Conservation (phyloP, 64 coral and sea anemone genomes). For the Trachythela sp. region DNA sequence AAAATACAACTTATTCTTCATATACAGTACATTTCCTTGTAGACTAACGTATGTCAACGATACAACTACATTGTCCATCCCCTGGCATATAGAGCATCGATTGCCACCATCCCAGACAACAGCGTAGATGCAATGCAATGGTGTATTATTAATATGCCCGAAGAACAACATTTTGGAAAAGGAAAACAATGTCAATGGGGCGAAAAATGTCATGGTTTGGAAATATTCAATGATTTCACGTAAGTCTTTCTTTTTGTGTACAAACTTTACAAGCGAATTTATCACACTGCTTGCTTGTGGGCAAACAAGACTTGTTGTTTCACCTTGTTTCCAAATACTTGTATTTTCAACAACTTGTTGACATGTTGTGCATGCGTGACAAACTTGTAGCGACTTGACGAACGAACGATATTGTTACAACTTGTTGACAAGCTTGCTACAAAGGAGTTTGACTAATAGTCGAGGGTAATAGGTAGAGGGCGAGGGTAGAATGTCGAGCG, state of each 20-base stretch:
- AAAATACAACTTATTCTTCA: no score
- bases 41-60: neutral
- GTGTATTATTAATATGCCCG: neutral
- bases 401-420: no score
- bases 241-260: neutral
- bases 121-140: constrained; percentile 16
- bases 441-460: no score
- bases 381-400: no score
- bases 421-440: no score
- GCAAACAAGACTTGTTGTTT: no score
- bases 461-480: no score
- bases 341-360: no score
- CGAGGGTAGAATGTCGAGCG: no score
- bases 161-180: neutral
- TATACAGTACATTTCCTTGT: neutral
- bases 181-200: neutral
- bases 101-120: neutral
- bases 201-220: neutral
- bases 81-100: neutral
- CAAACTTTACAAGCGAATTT: no score
- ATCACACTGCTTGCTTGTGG: neutral
- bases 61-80: constrained; percentile 19
- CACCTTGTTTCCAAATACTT: no score
- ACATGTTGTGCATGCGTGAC: no score
- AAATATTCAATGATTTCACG: constrained; percentile 17